Percentiles rank a stretch among this genome's conserved stretches.
These are phyloP conservation scores for Pseudococcus longispinus DNA, from an alignment of 2,888 invertebrate genomes.

Conservation along the genomic window DNA sequence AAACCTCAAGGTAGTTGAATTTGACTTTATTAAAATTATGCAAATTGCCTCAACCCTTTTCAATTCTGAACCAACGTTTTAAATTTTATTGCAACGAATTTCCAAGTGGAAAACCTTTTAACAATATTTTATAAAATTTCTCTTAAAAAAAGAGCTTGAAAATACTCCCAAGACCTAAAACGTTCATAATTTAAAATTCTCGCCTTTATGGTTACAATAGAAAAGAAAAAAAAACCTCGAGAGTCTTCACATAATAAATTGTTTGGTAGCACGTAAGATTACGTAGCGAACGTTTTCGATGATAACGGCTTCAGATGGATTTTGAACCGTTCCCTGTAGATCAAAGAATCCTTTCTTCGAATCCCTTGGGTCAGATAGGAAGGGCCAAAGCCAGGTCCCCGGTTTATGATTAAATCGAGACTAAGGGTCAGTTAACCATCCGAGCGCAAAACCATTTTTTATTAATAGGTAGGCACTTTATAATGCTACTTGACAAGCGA, in stretches of 20 bases:
- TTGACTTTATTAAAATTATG: slow-evolving; percentile 3
- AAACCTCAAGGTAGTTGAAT: neutral
- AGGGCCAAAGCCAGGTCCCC: slow-evolving; percentile 16
- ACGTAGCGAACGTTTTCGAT: slow-evolving; percentile 11
- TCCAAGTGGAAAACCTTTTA: neutral
- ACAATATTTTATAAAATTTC: neutral
- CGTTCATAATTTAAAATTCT: slow-evolving; percentile 24
- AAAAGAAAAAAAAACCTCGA: slow-evolving; percentile 5
- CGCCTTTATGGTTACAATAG: neutral
- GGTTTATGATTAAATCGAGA: slow-evolving; percentile 54
- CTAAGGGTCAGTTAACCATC: slow-evolving; percentile 50
- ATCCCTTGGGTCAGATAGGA: slow-evolving; percentile 51
- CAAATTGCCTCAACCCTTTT: slow-evolving; percentile 5
- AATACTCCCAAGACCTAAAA: neutral
- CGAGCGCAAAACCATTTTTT: slow-evolving; percentile 55
- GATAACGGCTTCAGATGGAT: slow-evolving; percentile 48
- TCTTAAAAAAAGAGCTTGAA: neutral
- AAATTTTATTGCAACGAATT: neutral
- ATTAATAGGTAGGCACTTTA: slow-evolving; percentile 55
- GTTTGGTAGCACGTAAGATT: slow-evolving; percentile 17
- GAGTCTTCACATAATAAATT: slow-evolving; percentile 38
- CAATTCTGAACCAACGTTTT: neutral
- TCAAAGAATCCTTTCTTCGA: slow-evolving; percentile 33
- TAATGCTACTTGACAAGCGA: slow-evolving; percentile 53
- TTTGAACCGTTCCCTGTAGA: slow-evolving; percentile 46